Base-by-base conservation (phyloP, 2,888 invertebrate species). In the Phoenoteleia sp. region DNA sequence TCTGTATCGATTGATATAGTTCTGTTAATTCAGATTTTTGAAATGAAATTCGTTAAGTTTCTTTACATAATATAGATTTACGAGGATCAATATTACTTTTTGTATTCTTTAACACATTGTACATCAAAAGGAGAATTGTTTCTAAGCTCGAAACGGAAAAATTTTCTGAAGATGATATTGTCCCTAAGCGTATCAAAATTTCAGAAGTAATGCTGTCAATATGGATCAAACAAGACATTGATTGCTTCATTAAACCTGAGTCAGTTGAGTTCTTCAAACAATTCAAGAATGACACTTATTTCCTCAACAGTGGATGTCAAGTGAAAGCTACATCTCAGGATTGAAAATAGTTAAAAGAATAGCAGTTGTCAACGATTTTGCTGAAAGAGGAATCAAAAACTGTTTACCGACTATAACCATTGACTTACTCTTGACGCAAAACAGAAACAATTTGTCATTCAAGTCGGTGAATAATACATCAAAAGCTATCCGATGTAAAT, bases 301-400 rank as follows among this genome's bases (percentile, higher is more conserved):
- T 83, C 58, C 21, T 83, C 19, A 56, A 23, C 47, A 74, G 42
- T 79, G 83, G 83, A 25, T 21, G 25, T 21, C 49, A 23, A 33
- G 79, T 29, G 47, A 71, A 54, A 47, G 21, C 42, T 83, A 79
- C 27, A n/a, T 17, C 13, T 29, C 39, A 7, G 81, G 74, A 17
- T 49, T 67, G 21, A 23, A 36, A 33, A 23, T 27, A 49, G 75
- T 67, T 4, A 74, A 75, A 60, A 19, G 47, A 17, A 9, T 81
- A 7, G 66, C 29, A 17, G 75, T 81, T 2, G 75, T 81, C 13
- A 81, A 81, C 29, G 81, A 81, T 49, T 29, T 60, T 29, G 75
- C 81, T 3, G 66, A 81, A 72, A 81, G 81, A 29, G 74, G 69
- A 13, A 29, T 79, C 36, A 36, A 49, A n/a, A n/a, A 62, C 25